A percentile compares a stretch with the other conserved stretches of the same genome.
phyloP scores from a whole-genome alignment of 2,113 vertebrate species.

The Psophia crepitans region DNA sequence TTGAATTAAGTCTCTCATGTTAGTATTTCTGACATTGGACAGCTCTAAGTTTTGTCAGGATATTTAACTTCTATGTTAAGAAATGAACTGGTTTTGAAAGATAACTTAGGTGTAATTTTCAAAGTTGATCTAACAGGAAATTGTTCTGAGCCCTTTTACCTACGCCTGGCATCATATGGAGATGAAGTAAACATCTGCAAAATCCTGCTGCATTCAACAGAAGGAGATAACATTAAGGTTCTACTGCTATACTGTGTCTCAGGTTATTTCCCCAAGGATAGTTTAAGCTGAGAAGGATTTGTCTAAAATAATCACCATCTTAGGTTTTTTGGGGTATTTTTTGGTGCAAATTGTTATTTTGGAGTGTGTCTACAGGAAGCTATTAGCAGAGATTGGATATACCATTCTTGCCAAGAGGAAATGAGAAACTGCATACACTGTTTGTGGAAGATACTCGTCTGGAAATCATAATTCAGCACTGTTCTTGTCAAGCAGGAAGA shows the following conservation, averaged over 20 bases:
- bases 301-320: not conserved
- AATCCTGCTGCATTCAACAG: not conserved
- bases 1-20: not conserved
- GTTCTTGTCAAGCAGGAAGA: not conserved
- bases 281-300: slow-evolving; percentile 2
- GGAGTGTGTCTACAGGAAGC: not conserved
- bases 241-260: not conserved
- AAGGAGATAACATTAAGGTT: not conserved
- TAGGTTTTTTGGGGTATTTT: not conserved
- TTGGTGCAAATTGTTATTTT: not conserved
- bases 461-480: slow-evolving; percentile 26
- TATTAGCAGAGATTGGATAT: not conserved
- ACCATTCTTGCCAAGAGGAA: slow-evolving; percentile 10
- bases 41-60: not conserved
- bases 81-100: not conserved
- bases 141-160: not conserved
- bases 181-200: not conserved
- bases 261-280: not conserved
- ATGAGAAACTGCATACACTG: not conserved
- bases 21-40: not conserved
- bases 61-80: not conserved
- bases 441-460: slow-evolving; percentile 18
- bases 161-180: not conserved
- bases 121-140: not conserved
- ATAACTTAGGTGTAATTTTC: not conserved